Conservation (phyloP, 92 coral and sea anemone genomes). For the Siderastrea radians region DNA sequence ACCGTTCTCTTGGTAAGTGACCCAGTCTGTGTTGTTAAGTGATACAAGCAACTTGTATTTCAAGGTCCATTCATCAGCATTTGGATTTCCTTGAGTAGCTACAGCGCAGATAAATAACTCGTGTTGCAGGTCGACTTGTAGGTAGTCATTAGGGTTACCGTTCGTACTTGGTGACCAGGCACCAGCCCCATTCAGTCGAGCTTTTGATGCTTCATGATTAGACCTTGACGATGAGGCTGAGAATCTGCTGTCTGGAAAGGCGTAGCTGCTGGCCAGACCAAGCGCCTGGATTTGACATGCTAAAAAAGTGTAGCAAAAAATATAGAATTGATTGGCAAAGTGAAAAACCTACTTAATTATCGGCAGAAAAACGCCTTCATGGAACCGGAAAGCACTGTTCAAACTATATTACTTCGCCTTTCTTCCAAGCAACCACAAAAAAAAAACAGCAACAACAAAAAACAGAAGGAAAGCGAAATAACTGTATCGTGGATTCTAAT, state of each 20-base stretch:
- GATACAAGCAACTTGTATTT: constrained; percentile 50
- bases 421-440: too few species aligned
- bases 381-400: too few species aligned
- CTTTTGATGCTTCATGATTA: constrained; percentile 7
- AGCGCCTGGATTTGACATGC: constrained; percentile 14
- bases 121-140: constrained; percentile 23
- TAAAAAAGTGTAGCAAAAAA: neutral
- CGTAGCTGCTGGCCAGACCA: constrained; percentile 17
- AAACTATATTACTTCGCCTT: too few species aligned
- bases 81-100: constrained; percentile 31
- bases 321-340: neutral
- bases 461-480: too few species aligned
- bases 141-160: neutral
- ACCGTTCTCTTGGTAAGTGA: constrained; percentile 47
- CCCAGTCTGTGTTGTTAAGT: constrained; percentile 36
- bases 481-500: too few species aligned
- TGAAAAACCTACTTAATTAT: too few species aligned
- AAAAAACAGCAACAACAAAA: too few species aligned
- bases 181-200: neutral
- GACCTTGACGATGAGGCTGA: neutral
- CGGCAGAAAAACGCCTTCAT: too few species aligned
- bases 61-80: neutral
- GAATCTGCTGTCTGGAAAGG: constrained; percentile 1
- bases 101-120: constrained; percentile 37
- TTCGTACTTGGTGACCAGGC: constrained; percentile 35